A percentile compares a stretch with the other conserved stretches of the same genome.
Conservation (phyloP, 1,140 invertebrate genomes). For the Nasonia giraulti region DNA sequence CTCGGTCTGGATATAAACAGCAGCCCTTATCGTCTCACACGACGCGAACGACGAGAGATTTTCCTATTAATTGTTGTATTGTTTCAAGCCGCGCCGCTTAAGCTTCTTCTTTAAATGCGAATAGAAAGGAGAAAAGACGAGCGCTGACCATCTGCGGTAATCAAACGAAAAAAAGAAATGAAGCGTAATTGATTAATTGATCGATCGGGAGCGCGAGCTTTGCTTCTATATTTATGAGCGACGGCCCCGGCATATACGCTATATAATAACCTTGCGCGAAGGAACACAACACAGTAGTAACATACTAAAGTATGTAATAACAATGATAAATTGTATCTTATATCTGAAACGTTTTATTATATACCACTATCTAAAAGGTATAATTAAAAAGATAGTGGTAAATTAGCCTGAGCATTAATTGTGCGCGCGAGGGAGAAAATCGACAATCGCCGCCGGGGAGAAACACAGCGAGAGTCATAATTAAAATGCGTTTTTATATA, state of each 20-base stretch:
- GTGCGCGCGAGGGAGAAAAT: neutral
- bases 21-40: too few species aligned
- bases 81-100: too few species aligned
- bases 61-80: too few species aligned
- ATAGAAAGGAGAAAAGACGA: neutral
- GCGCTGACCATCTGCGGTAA: neutral
- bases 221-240: too few species aligned
- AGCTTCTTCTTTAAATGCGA: too few species aligned
- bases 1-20: too few species aligned
- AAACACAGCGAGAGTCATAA: neutral
- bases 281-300: conserved; percentile 45
- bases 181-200: conserved; percentile 43
- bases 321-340: conserved; percentile 46
- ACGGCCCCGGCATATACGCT: too few species aligned
- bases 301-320: conserved; percentile 48
- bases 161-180: conserved; percentile 1
- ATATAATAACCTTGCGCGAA: conserved; percentile 41
- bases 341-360: neutral
- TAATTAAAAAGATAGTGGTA: conserved; percentile 46
- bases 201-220: conserved; percentile 11
- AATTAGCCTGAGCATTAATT: conserved; percentile 39
- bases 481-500: neutral
- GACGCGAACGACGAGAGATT: too few species aligned
- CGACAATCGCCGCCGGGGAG: neutral
- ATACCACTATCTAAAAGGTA: conserved; percentile 25